Evolutionary conservation across 2,113 vertebrate species (phyloP), one percentile per base, ranked within the genome.

Genomic region (Eulemur rufifrons): DNA sequence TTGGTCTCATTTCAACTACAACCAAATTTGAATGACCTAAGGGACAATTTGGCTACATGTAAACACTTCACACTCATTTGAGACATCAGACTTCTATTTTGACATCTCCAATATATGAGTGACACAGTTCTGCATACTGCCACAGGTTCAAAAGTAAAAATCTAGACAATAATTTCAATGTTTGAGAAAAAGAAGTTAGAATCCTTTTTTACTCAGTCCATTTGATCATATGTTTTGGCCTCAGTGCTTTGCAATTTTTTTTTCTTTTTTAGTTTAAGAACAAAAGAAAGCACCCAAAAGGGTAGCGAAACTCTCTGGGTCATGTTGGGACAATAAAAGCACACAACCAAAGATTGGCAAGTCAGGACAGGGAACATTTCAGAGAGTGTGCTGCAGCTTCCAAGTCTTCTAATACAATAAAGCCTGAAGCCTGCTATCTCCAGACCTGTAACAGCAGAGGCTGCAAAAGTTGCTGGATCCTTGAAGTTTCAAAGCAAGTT

Each of bases 81-180:
- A 96, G 42, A 85, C 61, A 71, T 56, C 83, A 91, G 13, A 95
- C 29, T 94, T 95, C 63, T 84, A n/a, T 85, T 73, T 42, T 66
- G 23, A 86, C 21, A 42, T 85, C 52, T 77, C 66, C 61, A 77
- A 73, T 17, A 84, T 21, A 89, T 52, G 42, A 77, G 11, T 37
- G 50, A 64, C 42, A 64, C 71, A 64, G 15, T 6, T 76, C 5
- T 64, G 34, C 27, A 39, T 18, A 81, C 1, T 27, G 32, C 61
- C 45, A 54, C 8, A 77, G 12, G 9, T 80, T 81, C 32, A 61
- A 95, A 96, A 76, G 61, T 66, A 39, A 95, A 95, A 86, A 80
- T 1, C 47, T 18, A 86, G 8, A 20, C 17, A 95, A 82, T 1
- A 76, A 88, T 61, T 76, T 76, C 21, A 61, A 25, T 64, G 20